Conservation (phyloP, 2,797 vertebrate genomes). For the Crocidura indochinensis region DNA sequence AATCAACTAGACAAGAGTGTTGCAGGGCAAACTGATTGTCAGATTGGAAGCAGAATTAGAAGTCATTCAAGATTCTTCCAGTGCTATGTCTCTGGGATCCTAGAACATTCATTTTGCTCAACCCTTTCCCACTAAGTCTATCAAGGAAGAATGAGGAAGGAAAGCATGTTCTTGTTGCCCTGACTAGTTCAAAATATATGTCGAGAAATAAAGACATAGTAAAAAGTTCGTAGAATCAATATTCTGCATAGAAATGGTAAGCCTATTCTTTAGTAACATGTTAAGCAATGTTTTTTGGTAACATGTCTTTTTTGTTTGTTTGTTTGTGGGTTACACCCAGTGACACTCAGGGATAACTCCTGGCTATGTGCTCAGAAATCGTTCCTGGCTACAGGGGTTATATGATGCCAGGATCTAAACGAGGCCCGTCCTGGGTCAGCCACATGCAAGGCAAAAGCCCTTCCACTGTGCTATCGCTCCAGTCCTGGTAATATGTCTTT, state of each 20-base stretch:
- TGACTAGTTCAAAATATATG: background rate
- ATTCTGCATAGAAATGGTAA: slow-evolving; percentile 15
- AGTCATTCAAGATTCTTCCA: slow-evolving; percentile 13
- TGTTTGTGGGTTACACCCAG: too few relatives aligned
- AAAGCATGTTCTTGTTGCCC: background rate
- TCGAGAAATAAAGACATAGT: background rate
- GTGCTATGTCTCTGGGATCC: background rate
- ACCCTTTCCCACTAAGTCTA: background rate
- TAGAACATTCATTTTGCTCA: background rate
- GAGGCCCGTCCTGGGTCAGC: too few relatives aligned
- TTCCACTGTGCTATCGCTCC: too few relatives aligned
- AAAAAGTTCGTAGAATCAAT: slow-evolving; percentile 2
- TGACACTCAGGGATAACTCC: too few relatives aligned
- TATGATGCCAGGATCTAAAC: too few relatives aligned
- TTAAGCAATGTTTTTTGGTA: background rate
- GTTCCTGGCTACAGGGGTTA: too few relatives aligned
- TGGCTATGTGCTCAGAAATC: too few relatives aligned
- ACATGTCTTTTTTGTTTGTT: too few relatives aligned
- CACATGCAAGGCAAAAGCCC: too few relatives aligned
- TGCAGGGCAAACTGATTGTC: background rate
- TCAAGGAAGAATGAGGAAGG: background rate
- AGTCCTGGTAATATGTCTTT: background rate
- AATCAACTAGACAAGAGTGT: background rate
- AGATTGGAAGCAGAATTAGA: background rate
- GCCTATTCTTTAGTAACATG: background rate